Conservation (phyloP, 2,113 vertebrate genomes). For the Semicossyphus pulcher region DNA sequence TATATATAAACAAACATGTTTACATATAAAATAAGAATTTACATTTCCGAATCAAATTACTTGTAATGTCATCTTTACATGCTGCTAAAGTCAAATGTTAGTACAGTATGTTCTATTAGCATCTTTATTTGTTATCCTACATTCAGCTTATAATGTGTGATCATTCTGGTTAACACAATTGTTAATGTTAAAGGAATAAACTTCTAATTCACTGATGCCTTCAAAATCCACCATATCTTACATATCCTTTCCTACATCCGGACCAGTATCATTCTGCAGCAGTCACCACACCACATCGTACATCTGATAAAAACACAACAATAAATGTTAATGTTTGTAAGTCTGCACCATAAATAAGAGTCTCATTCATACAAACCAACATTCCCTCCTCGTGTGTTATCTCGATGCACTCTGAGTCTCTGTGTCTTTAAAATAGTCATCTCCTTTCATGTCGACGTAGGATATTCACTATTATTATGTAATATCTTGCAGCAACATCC, state of each 20-base stretch:
- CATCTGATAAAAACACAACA: background rate
- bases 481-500: constrained; percentile 66
- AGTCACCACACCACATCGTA: too few relatives aligned
- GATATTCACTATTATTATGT: constrained; percentile 71
- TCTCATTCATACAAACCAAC: constrained; percentile 1
- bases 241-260: too few relatives aligned
- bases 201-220: too few relatives aligned
- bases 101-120: background rate
- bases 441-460: constrained; percentile 49
- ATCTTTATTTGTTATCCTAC: background rate
- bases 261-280: background rate
- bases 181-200: too few relatives aligned
- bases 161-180: too few relatives aligned
- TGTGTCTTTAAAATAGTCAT: constrained; percentile 51
- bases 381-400: background rate
- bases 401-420: constrained; percentile 5
- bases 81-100: too few relatives aligned
- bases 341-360: background rate
- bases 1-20: too few relatives aligned
- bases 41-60: too few relatives aligned
- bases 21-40: too few relatives aligned
- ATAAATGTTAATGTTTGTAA: background rate
- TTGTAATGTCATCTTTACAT: too few relatives aligned
- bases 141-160: too few relatives aligned
- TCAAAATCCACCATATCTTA: too few relatives aligned